Evolutionary conservation across 2,888 invertebrate species (phyloP).

Genomic region (Scaptomyza parva): DNA sequence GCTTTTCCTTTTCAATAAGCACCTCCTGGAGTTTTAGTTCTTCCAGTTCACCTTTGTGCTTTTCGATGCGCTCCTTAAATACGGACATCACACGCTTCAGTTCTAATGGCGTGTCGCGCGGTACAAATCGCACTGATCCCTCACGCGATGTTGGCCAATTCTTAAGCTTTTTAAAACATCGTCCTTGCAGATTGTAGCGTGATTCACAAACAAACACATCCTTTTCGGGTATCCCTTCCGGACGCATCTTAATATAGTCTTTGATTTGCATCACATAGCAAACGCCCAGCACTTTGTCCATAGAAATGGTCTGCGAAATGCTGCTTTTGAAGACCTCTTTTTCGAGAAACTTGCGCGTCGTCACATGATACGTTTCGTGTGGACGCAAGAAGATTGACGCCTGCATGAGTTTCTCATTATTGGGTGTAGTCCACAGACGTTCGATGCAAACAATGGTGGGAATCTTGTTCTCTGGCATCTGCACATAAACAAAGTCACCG

Average conservation of each 20-base stretch:
- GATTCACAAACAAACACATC: slow-evolving; percentile 99
- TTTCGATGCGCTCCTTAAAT: slow-evolving; percentile 95
- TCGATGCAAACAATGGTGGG: slow-evolving; percentile 94
- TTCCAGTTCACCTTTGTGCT: slow-evolving; percentile 94
- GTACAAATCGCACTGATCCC: slow-evolving; percentile 88
- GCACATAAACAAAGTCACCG: slow-evolving; percentile 97
- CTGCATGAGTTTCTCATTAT: slow-evolving; percentile 94
- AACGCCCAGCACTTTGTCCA: slow-evolving; percentile 93
- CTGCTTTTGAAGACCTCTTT: slow-evolving; percentile 98
- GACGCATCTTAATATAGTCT: slow-evolving; percentile 95
- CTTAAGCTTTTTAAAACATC: slow-evolving; percentile 97
- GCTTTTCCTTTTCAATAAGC: slow-evolving; percentile 93
- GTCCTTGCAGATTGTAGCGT: slow-evolving; percentile 93
- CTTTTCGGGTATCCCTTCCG: slow-evolving; percentile 94
- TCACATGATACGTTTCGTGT: slow-evolving; percentile 97
- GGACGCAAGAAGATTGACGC: slow-evolving; percentile 97
- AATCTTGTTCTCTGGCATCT: slow-evolving; percentile 86
- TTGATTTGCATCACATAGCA: slow-evolving; percentile 97
- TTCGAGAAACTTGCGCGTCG: slow-evolving; percentile 97
- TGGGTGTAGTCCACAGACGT: slow-evolving; percentile 93
- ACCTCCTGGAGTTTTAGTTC: slow-evolving; percentile 93
- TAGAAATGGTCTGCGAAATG: slow-evolving; percentile 92
- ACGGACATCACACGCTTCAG: slow-evolving; percentile 96
- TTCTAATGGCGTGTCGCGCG: slow-evolving; percentile 91
- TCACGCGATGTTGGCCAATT: slow-evolving; percentile 88